Conservation (phyloP, 2,113 vertebrate genomes). For the Gymnocephalus cernua region DNA sequence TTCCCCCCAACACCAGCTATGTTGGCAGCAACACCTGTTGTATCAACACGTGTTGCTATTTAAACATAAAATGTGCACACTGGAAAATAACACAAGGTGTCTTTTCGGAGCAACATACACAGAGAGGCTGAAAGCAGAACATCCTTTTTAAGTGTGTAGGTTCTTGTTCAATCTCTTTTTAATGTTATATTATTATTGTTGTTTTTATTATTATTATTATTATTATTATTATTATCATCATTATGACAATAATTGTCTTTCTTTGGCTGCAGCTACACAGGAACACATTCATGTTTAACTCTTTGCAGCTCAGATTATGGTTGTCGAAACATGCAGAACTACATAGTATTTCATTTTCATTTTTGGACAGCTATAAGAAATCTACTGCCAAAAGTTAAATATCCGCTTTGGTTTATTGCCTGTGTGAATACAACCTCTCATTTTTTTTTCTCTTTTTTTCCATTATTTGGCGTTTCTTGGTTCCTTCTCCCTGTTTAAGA, state of each 20-base stretch:
- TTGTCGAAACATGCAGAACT: slow-evolving; percentile 22
- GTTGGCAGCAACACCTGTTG: slow-evolving; percentile 69
- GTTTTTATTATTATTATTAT: slow-evolving; percentile 78
- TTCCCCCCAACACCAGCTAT: slow-evolving; percentile 11
- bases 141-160: slow-evolving; percentile 75
- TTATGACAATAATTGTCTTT: slow-evolving; percentile 60
- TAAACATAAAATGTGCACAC: slow-evolving; percentile 39
- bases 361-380: slow-evolving; percentile 30
- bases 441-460: slow-evolving; percentile 47
- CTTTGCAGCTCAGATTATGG: slow-evolving; percentile 35
- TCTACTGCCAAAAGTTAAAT: slow-evolving; percentile 52
- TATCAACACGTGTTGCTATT: slow-evolving; percentile 66
- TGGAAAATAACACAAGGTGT: slow-evolving; percentile 39
- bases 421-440: slow-evolving; percentile 48
- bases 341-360: not conserved
- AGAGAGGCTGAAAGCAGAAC: slow-evolving; percentile 51
- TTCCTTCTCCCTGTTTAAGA: slow-evolving; percentile 90
- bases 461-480: slow-evolving; percentile 87
- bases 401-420: slow-evolving; percentile 32
- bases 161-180: slow-evolving; percentile 94
- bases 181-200: slow-evolving; percentile 84
- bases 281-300: slow-evolving; percentile 55
- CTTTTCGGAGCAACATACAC: slow-evolving; percentile 36
- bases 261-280: slow-evolving; percentile 66
- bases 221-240: slow-evolving; percentile 76